These are phyloP conservation scores for Amazona finschi DNA, from an alignment of 2,797 vertebrate genomes.

Conservation along the genomic window DNA sequence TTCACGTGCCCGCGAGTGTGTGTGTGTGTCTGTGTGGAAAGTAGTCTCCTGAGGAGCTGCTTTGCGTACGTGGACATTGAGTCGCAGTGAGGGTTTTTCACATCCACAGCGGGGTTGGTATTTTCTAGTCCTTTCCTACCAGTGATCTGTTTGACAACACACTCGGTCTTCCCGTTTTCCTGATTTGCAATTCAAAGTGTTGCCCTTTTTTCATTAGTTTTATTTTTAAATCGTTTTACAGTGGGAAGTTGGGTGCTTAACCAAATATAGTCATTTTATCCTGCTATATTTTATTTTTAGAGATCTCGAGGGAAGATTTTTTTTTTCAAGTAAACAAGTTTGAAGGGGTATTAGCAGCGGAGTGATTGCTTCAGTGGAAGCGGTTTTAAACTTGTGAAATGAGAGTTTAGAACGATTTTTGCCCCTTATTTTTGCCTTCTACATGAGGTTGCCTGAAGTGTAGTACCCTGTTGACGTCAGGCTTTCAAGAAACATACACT, in stretches of 20 bases:
- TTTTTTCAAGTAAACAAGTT: background rate
- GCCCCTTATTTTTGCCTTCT: background rate
- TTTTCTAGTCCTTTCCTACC: accelerated
- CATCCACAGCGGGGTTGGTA: accelerated
- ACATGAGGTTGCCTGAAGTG: background rate
- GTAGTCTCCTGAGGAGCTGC: background rate
- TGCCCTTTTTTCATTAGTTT: background rate
- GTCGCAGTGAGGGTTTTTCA: accelerated
- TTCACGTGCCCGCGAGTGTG: no score
- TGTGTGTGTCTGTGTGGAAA: no score
- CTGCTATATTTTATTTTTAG: no score
- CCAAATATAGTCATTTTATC: background rate
- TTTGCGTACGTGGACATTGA: accelerated
- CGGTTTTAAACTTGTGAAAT: background rate
- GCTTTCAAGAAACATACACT: background rate
- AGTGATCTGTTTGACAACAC: background rate
- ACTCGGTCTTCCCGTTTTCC: background rate
- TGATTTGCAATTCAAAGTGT: background rate
- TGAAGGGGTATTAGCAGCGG: background rate
- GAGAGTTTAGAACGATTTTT: background rate
- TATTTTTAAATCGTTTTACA: background rate
- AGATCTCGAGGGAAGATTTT: no score
- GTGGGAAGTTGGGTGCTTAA: background rate
- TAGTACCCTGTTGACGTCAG: background rate
- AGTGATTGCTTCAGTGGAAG: background rate